phyloP scores from a whole-genome alignment of 2,888 invertebrate species.

The Sesamia inferens region DNA sequence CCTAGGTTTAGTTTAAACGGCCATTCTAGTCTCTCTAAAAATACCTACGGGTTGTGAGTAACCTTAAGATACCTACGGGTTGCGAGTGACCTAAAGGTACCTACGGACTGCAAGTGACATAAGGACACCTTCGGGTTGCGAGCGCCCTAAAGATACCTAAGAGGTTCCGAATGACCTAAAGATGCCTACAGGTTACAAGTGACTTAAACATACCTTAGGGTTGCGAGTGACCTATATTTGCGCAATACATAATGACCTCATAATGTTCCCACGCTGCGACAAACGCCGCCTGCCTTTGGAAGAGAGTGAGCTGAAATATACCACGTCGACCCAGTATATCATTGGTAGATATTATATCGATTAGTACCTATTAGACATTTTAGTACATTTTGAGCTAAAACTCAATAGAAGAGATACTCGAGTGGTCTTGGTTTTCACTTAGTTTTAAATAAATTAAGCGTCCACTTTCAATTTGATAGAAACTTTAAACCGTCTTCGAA shows the following conservation, averaged over 20 bases:
- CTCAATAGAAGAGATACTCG: not conserved
- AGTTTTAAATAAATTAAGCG: constrained; percentile 37
- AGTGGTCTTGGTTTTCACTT: not conserved
- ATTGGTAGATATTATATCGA: not conserved
- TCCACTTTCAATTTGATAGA: constrained; percentile 52
- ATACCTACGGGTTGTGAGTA: not conserved
- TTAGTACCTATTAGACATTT: not conserved
- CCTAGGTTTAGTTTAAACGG: not conserved
- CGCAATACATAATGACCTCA: not conserved
- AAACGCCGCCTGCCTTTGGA: not conserved
- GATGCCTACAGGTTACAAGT: not conserved
- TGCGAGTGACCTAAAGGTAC: not conserved
- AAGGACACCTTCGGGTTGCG: not conserved
- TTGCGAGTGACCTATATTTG: not conserved
- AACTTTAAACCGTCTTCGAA: constrained; percentile 66
- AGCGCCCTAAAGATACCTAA: too few relatives aligned
- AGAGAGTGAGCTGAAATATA: not conserved
- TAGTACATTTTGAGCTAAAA: not conserved
- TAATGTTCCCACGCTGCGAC: not conserved
- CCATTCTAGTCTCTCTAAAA: not conserved
- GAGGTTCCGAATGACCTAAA: too few relatives aligned
- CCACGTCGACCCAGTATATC: not conserved
- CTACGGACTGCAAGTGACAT: too few relatives aligned
- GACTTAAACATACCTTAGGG: not conserved
- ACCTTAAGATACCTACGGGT: too few relatives aligned